Evolutionary conservation across 1,140 invertebrate species (phyloP), one percentile per base, ranked within the genome.

Genomic region (Heliconius nattereri): DNA sequence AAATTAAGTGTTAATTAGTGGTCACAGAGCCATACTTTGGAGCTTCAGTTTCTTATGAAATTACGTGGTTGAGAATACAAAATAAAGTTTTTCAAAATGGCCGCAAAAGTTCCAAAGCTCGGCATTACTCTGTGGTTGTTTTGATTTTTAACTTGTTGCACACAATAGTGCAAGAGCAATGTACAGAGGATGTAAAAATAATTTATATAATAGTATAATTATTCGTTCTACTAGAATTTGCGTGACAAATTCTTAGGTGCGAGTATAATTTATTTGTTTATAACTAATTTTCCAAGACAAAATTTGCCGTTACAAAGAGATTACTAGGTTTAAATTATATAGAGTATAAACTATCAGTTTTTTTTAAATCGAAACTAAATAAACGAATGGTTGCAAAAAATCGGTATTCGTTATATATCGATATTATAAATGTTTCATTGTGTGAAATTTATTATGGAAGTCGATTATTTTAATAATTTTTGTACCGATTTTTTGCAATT

Each of bases 281-380:
- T 76, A 45, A 57, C 26, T 66, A 37, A 45, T 60, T 72, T 60
- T 76, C n/a, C 29, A 70, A 74, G 73, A 35, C 57, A 29, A 73
- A 73, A 72, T 79, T 80, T 70, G 77, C 77, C 74, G 79, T 79
- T 81, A 81, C 83, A 83, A 81, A 86, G 87, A 91, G 89, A 90
- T 90, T 90, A 92, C 86, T 91, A 91, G 88, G 26, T 72, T 75
- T 75, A 75, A 79, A 75, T 66, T 45, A 70, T 66, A 66, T 23
- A 66, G 26, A 29, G 60, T 66, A 66, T 66, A 66, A 66, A 29
- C 11, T 66, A 66, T 66, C 60, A 66, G 26, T 66, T 66, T 66
- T 66, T 60, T 23, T 52, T 23, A 57, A 57, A 60, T 60, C n/a
- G n/a, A 11, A 23, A 60, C 54, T 57, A 60, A 60, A 60, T 60